These are phyloP conservation scores for Hemichromis elongatus DNA, from an alignment of 2,113 vertebrate species.

Conservation along the genomic window DNA sequence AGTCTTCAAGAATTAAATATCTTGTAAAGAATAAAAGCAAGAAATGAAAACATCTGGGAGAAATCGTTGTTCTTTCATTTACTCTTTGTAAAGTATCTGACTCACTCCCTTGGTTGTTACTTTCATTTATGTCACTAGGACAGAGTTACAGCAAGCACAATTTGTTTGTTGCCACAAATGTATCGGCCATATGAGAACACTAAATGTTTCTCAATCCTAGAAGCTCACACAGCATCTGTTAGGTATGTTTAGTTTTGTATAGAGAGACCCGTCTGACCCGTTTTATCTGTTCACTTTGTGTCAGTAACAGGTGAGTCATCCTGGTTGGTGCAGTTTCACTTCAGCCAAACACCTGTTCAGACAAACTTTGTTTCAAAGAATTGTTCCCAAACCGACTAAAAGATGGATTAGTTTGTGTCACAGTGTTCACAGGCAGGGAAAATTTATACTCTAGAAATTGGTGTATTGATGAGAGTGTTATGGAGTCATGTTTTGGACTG, in stretches of 20 bases:
- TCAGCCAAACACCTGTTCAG: rapidly evolving
- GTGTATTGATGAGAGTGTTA: background rate
- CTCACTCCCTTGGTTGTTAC: too few relatives aligned
- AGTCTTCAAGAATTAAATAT: background rate
- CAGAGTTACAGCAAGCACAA: background rate
- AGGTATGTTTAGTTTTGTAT: rapidly evolving
- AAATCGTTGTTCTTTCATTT: rapidly evolving
- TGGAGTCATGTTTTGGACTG: too few relatives aligned
- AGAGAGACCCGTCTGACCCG: rapidly evolving
- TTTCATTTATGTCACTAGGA: background rate
- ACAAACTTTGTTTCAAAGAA: background rate
- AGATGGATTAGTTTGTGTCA: background rate
- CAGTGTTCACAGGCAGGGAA: background rate
- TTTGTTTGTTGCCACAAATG: background rate
- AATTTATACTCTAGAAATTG: background rate
- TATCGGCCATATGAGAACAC: rapidly evolving
- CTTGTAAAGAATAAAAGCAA: rapidly evolving
- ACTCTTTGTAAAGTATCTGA: background rate
- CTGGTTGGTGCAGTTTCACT: background rate
- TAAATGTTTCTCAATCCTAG: background rate
- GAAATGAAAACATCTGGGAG: rapidly evolving
- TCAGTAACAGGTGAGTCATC: too few relatives aligned
- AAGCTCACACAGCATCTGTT: background rate
- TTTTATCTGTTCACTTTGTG: background rate
- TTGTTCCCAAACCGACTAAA: background rate